Evolutionary conservation across 2,797 vertebrate genomes (phyloP).

Genomic region (Choloepus didactylus): DNA sequence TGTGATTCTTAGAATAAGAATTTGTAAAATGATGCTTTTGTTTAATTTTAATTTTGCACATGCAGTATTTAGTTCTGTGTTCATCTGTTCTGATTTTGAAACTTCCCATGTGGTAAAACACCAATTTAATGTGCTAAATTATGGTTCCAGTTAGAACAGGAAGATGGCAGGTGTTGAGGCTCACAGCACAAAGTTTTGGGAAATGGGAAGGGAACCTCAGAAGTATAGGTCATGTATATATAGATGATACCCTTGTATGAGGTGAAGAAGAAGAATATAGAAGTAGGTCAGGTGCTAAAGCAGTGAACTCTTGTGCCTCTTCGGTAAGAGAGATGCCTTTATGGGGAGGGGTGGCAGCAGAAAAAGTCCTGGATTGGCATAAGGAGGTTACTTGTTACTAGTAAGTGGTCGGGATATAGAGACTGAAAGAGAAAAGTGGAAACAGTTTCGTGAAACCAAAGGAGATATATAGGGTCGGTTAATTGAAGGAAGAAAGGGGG

Average conservation of each 20-base stretch:
- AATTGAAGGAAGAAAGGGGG: neutral
- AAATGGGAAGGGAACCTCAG: neutral
- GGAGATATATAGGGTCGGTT: neutral
- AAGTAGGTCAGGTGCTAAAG: neutral
- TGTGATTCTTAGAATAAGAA: neutral
- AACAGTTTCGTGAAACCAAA: conserved; percentile 41
- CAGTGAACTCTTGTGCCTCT: neutral
- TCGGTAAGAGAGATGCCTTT: neutral
- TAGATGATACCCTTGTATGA: neutral
- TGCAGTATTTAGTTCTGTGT: neutral
- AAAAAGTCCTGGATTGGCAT: neutral
- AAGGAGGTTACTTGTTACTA: neutral
- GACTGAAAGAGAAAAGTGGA: conserved; percentile 28
- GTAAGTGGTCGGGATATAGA: neutral
- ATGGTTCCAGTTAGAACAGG: neutral
- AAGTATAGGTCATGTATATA: neutral
- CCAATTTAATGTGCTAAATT: neutral
- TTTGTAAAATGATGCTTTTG: conserved; percentile 20
- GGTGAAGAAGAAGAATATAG: neutral
- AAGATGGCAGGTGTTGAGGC: neutral
- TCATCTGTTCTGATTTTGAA: conserved; percentile 36
- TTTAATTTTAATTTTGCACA: neutral
- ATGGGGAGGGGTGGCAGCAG: neutral
- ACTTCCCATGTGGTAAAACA: conserved; percentile 6
- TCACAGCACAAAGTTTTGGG: conserved; percentile 24